phyloP scores from a whole-genome alignment of 2,888 invertebrate genomes.

The Cosmorhoe ocellata region DNA sequence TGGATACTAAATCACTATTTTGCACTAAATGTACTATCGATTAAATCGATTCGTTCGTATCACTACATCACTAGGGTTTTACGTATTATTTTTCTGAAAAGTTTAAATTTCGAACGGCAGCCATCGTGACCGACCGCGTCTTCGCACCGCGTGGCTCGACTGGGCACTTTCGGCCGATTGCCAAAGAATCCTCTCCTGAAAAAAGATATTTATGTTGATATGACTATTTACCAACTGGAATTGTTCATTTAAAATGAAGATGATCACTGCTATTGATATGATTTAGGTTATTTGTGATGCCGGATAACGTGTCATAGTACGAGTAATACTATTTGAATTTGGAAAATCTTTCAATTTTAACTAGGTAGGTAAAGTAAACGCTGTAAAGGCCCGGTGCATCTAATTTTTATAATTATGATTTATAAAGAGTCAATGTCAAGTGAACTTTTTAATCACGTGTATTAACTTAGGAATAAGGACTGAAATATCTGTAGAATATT shows the following conservation, averaged over 20 bases:
- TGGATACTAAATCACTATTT: constrained; percentile 18
- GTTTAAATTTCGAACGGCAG: constrained; percentile 48
- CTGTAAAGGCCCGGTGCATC: too few relatives aligned
- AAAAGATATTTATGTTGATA: constrained; percentile 75
- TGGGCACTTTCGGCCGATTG: constrained; percentile 72
- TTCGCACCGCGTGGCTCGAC: constrained; percentile 70
- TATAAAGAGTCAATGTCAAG: too few relatives aligned
- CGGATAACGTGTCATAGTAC: too few relatives aligned
- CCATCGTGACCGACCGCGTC: constrained; percentile 60
- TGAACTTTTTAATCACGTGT: too few relatives aligned
- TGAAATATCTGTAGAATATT: too few relatives aligned
- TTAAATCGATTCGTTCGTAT: constrained; percentile 18
- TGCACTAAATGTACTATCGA: constrained; percentile 29
- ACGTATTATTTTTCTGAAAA: constrained; percentile 27
- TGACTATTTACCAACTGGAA: constrained; percentile 49
- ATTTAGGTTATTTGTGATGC: too few relatives aligned
- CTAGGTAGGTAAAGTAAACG: too few relatives aligned
- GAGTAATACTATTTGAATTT: too few relatives aligned
- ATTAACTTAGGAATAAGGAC: too few relatives aligned
- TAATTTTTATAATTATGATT: too few relatives aligned
- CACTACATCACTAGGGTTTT: constrained; percentile 33
- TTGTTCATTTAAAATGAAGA: constrained; percentile 8
- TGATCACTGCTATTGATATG: not conserved
- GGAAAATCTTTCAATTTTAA: too few relatives aligned
- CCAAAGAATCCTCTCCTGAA: constrained; percentile 74